Evolutionary conservation across 2,888 invertebrate species (phyloP).

Genomic region (Amphipoea oculea): DNA sequence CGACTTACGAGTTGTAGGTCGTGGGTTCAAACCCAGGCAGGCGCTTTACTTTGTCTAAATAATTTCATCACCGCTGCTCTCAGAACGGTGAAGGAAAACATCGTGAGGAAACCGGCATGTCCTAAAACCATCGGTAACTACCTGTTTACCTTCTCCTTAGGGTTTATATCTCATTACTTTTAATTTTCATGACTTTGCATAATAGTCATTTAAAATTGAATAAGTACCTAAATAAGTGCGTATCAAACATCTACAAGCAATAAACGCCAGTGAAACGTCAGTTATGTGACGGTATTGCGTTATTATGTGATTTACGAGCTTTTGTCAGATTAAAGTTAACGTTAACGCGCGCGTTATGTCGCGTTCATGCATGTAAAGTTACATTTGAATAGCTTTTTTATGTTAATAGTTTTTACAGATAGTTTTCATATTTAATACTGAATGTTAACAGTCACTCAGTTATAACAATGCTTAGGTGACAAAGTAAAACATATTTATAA

Average conservation of each 20-base stretch:
- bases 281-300: constrained; percentile 65
- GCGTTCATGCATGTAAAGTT: constrained; percentile 54
- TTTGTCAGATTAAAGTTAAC: constrained; percentile 66
- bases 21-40: no score
- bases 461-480: not conserved
- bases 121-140: not conserved
- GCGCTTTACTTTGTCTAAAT: no score
- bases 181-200: not conserved
- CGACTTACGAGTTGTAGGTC: no score
- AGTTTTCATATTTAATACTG: not conserved
- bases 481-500: no score
- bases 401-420: constrained; percentile 25
- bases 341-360: constrained; percentile 61
- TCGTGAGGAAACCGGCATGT: no score
- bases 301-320: constrained; percentile 68
- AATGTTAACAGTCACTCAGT: not conserved
- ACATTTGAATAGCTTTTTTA: constrained; percentile 44
- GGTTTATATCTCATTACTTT: constrained; percentile 4
- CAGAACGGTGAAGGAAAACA: no score
- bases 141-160: not conserved
- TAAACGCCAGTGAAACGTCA: constrained; percentile 63
- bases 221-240: constrained; percentile 45
- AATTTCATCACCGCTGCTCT: no score
- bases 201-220: constrained; percentile 41
- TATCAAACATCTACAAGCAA: constrained; percentile 57